Evolutionary conservation across 2,113 vertebrate species (phyloP).

Genomic region (Cathartes aura): DNA sequence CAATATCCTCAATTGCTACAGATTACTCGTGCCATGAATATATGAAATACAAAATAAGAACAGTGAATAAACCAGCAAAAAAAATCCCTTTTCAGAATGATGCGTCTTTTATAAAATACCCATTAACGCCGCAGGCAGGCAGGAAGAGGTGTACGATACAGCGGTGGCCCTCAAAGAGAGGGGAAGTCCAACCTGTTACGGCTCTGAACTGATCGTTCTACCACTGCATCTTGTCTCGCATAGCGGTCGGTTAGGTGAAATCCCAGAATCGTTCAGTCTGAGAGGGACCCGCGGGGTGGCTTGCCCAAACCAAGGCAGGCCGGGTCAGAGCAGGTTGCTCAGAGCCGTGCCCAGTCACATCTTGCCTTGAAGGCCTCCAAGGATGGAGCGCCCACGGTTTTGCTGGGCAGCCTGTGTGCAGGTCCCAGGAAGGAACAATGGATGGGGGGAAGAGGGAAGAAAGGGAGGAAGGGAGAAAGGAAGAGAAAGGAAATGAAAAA

Average conservation of each 20-base stretch:
- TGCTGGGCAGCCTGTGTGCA: neutral
- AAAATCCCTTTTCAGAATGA: neutral
- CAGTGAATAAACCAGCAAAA: neutral
- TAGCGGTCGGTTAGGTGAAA: neutral
- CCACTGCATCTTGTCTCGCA: rapidly evolving
- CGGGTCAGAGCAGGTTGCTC: neutral
- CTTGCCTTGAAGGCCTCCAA: neutral
- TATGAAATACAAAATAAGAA: neutral
- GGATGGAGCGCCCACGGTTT: neutral
- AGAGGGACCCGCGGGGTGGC: rapidly evolving
- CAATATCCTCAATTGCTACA: neutral
- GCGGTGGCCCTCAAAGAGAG: neutral
- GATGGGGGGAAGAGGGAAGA: rapidly evolving
- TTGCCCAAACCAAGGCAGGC: neutral
- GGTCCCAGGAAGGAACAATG: neutral
- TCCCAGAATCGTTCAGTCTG: neutral
- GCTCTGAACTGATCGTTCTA: rapidly evolving
- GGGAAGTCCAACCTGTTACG: rapidly evolving
- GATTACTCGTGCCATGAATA: neutral
- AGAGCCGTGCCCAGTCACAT: rapidly evolving
- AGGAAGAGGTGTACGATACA: neutral
- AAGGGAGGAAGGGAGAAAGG: neutral
- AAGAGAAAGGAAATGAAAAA: neutral
- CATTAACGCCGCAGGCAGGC: rapidly evolving
- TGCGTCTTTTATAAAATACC: neutral